Percentiles rank a stretch among this genome's conserved stretches.
Evolutionary conservation across 2,113 vertebrate species (phyloP).

Genomic region (Gobio gobio): DNA sequence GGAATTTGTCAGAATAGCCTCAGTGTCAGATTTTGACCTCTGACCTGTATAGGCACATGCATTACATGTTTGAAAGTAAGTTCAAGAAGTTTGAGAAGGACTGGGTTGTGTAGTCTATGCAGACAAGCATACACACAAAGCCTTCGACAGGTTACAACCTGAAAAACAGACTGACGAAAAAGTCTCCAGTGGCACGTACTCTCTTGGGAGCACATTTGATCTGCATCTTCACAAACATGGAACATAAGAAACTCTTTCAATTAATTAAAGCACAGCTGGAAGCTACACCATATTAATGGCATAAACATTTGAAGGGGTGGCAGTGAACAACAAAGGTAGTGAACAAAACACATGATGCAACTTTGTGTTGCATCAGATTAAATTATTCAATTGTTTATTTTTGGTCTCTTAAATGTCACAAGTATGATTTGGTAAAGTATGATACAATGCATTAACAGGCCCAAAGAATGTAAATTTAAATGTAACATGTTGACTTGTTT

Average conservation of each 20-base stretch:
- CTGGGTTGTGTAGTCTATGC: neutral
- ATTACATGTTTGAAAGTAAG: neutral
- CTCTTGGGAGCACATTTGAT: constrained; percentile 55
- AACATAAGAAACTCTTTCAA: constrained; percentile 58
- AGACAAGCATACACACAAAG: neutral
- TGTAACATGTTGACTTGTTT: neutral
- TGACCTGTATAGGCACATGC: neutral
- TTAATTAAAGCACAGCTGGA: constrained; percentile 62
- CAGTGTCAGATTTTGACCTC: neutral
- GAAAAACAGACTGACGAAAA: constrained; percentile 34
- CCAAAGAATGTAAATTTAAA: neutral
- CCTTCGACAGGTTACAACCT: constrained; percentile 10
- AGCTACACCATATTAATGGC: constrained; percentile 49
- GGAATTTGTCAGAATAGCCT: neutral
- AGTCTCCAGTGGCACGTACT: neutral
- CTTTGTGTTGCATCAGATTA: neutral
- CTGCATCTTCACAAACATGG: constrained; percentile 56
- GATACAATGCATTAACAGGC: neutral
- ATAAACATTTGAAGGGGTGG: constrained; percentile 57
- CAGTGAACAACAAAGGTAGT: constrained; percentile 68
- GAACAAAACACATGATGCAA: constrained; percentile 42
- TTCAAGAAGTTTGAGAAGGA: neutral
- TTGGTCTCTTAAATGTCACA: neutral
- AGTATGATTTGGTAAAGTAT: neutral
- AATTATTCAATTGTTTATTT: neutral